Evolutionary conservation across 2,888 invertebrate genomes (phyloP), one percentile per base, ranked within the genome.

Genomic region (Subacronicta megacephala): DNA sequence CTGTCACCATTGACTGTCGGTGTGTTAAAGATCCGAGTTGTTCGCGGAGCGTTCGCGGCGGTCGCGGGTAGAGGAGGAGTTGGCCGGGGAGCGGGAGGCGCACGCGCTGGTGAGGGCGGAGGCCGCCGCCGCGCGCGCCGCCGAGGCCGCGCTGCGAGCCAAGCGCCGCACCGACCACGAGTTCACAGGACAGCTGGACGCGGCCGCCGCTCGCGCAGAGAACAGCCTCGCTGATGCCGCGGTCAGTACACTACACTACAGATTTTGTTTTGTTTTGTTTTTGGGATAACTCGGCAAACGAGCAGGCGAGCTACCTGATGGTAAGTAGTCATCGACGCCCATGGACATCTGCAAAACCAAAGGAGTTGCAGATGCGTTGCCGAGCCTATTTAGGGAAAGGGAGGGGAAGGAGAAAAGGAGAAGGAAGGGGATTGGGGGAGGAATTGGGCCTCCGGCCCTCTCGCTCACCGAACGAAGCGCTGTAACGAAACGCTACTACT

Each of bases 41-140:
- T 89, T 90, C 71, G 55, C 82, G 63, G 93, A 93, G 80, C 90
- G 93, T 33, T 85, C 83, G n/a, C 86, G 90, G 0, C 88, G 92
- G 0, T 84, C 84, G 5, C 88, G 91, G 10, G 82, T 84, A 1
- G 93, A 93, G 63, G 84, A 87, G 45, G 93, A 93, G 60, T 67
- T 87, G 35, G 42, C 67, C 0, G 50, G 72, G 1, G 80, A 78
- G 16, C 85, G 87, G 26, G 81, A 73, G 37, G 75, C 77, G 12
- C 72, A 69, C 4, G 63, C 76, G 7, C 6, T 68, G 15, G 74
- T 83, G 5, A 73, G 84, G 0, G 78, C 77, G 0, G 86, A 82
- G 69, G 70, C 76, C 2, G 73, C 72, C 26, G 70, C 62, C 33
- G 66, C 65, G 23, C 62, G 80, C 5, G 76, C 74, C 5, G 58